These are phyloP conservation scores for Trachymyrmex cornetzi DNA, from an alignment of 1,140 invertebrate genomes.

Conservation along the genomic window DNA sequence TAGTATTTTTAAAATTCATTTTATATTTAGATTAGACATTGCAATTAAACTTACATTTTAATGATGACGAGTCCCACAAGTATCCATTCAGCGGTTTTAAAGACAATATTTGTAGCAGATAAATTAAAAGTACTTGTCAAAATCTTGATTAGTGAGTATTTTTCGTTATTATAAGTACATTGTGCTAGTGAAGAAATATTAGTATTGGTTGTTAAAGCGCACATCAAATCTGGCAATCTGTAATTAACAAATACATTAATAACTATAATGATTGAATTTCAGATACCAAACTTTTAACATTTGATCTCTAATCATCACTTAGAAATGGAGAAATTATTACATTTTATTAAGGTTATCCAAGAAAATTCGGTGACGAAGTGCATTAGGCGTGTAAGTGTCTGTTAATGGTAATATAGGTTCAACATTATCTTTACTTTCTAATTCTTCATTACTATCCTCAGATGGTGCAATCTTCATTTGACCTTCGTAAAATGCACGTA, in stretches of 20 bases:
- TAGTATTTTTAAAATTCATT: not conserved
- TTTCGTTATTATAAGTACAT: conserved; percentile 74
- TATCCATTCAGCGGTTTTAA: conserved; percentile 85
- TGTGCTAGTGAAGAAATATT: conserved; percentile 48
- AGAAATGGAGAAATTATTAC: conserved; percentile 68
- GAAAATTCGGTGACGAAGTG: conserved; percentile 84
- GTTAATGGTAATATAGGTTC: conserved; percentile 82
- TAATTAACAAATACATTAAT: conserved; percentile 5
- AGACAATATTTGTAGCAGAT: conserved; percentile 85
- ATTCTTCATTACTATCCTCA: conserved; percentile 48
- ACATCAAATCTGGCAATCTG: conserved; percentile 84
- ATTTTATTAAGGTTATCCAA: conserved; percentile 85
- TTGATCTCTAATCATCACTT: not conserved
- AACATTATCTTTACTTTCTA: conserved; percentile 59
- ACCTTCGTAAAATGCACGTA: conserved; percentile 83
- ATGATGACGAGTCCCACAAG: conserved; percentile 85
- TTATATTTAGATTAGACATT: conserved; percentile 30
- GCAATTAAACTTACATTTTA: conserved; percentile 83
- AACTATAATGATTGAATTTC: not conserved
- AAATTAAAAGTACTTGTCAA: conserved; percentile 85
- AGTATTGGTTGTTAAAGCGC: conserved; percentile 75
- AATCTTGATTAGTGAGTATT: conserved; percentile 75
- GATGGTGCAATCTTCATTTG: conserved; percentile 72
- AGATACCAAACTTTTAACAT: not conserved
- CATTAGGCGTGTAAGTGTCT: conserved; percentile 82